Evolutionary conservation across 2,888 invertebrate genomes (phyloP), one percentile per base, ranked within the genome.

Genomic region (Molorchus minor): DNA sequence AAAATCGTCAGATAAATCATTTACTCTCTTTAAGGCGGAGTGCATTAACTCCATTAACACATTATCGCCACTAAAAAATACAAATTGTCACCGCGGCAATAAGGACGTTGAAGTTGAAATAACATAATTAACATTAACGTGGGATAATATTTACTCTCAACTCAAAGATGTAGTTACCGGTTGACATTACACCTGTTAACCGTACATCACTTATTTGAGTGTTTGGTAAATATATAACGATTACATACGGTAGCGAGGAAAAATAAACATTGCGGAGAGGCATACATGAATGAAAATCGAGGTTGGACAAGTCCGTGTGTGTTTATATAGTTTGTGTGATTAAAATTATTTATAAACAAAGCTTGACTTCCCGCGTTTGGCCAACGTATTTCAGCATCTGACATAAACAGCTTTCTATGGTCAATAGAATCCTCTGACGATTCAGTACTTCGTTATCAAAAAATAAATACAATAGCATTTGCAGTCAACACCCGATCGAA

Each of bases 121-220:
- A 41, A 30, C 12, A 41, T 30, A 41, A 52, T 52, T 17, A 52
- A 30, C 51, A 19, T 52, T 52, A 41, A 52, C 51, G 17, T 30
- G 41, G 21, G 51, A 52, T 30, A 57, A 45, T 57, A 57, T 52
- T 52, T 57, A 52, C 46, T 45, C 33, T 45, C 15, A n/a, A 52
- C 33, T 45, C 15, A n/a, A 29, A 52, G 49, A 44, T 36, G 43
- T 35, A 46, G 38, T 56, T 46, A 59, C 57, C 41, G 58, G 58
- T 59, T 61, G 56, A 61, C 64, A 54, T 47, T 58, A 46, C 60
- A 63, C 60, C 55, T 63, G 56, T 59, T 52, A 64, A 61, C 52
- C 44, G 63, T 56, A 47, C 56, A 58, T 56, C 36, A 46, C 30
- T 46, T 46, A 51, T 38, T 43, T 41, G 51, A 62, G 58, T 53